Base-by-base conservation (phyloP, 2,113 vertebrate species). In the Lophius piscatorius region DNA sequence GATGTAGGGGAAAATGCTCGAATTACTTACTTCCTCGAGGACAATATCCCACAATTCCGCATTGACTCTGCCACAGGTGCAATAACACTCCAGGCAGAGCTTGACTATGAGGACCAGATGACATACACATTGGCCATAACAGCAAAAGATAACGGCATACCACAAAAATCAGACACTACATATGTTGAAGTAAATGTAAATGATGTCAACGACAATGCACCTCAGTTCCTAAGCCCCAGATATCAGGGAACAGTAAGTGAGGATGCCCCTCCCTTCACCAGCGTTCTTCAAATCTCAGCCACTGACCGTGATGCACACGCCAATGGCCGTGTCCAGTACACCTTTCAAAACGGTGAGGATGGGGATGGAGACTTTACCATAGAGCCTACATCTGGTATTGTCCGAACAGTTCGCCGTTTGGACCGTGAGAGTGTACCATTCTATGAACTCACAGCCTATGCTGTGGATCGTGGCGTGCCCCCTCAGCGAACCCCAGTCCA, bases 81-180 rank as follows among this genome's bases (percentile, higher is more conserved):
- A 18, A 98, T 99, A 84, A 99, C 97, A 0, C 87, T 98, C 1
- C 96, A 95, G 82, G 94, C 94, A 2, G 92, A 94, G 17, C 88
- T 99, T n/a, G 97, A 99, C 84, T 99, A 99, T 3, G 97, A 99
- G 82, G 95, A 99, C 77, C 97, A 98, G 80, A 95, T 98, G 87
- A 98, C 96, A 0, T 99, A 98, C 55, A 99, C 96, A 0, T 80
- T 99, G 66, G 97, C 97, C 23, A 96, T 99, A 62, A 97, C 96
- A 5, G 97, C 96, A 18, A 95, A 96, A 68, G 97, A 99, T 86
- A 99, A 99, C 0, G 97, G 97, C 49, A 99, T 99, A 35, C 97
- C 97, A 16, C 97, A 99, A 87, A 99, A 99, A 87, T 94, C 96
- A 0, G 97, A 99, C 80, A 99, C 97, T 2, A 98, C 97, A 0